Evolutionary conservation across 2,113 vertebrate species (phyloP), one percentile per base, ranked within the genome.

Genomic region (Zeus faber): DNA sequence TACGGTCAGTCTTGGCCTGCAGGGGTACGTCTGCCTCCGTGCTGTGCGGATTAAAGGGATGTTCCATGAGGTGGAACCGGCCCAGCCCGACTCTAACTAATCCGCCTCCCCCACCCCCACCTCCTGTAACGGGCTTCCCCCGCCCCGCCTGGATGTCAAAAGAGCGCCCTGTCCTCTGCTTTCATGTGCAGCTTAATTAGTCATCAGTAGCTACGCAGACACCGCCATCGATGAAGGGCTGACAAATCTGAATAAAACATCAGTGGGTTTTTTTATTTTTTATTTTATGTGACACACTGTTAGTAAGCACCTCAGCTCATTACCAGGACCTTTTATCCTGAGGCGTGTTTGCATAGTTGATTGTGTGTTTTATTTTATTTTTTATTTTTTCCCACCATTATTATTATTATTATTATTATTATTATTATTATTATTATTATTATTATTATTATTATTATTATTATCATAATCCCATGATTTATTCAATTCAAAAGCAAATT

Each of bases 131-230:
- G n/a, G n/a, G n/a, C n/a, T n/a, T n/a, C n/a, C n/a, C n/a, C n/a
- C n/a, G n/a, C n/a, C n/a, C n/a, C n/a, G 72, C 9, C 52, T 68
- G 69, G 68, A 81, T 84, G 83, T 85, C 80, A 85, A 74, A 85
- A 37, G 80, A 69, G 61, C 65, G 71, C 39, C 51, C 58, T 52
- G 40, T 23, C 54, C 56, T 75, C 70, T 20, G n/a, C 65, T 87
- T 83, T 85, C 77, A 83, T 83, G 79, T 81, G 60, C 58, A 27
- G 66, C 47, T 57, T 81, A 87, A 86, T 88, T 84, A 88, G 73
- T 71, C 65, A 58, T 75, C 65, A 65, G 58, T 71, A 27, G 22
- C 56, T 58, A 63, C 13, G n/a, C 33, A 37, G 1, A 14, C 33
- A 37, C 13, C 4, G 11, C 8, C 31, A 33, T 9, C 8, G 8